Percentiles rank a stretch among this genome's conserved stretches.
Conservation (phyloP, 1,140 invertebrate species). For the Ceratosolen fusciceps region DNA sequence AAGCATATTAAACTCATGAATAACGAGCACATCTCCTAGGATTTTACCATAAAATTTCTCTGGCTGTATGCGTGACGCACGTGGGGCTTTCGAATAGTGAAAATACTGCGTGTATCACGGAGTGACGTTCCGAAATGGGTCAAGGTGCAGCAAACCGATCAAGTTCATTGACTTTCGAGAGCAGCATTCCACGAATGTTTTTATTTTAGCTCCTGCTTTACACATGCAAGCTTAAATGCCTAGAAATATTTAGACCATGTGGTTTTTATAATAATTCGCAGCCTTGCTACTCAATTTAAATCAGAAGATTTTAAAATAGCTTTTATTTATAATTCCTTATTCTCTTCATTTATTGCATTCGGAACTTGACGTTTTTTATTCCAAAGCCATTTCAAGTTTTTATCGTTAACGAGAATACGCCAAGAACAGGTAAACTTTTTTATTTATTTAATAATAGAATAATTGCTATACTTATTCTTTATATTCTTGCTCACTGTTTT, state of each 20-base stretch:
- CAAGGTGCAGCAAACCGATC: constrained; percentile 47
- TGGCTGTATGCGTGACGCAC: not conserved
- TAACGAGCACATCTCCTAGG: not conserved
- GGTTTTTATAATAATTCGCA: constrained; percentile 8
- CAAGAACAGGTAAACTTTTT: too few species aligned
- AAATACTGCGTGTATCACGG: constrained; percentile 9
- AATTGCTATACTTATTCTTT: too few species aligned
- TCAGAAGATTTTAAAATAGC: not conserved
- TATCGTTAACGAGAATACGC: not conserved
- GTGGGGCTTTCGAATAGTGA: constrained; percentile 14
- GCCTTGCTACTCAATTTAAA: not conserved
- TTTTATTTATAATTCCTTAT: constrained; percentile 15
- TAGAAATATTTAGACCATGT: not conserved
- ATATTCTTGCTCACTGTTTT: too few species aligned
- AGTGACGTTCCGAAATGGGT: constrained; percentile 40
- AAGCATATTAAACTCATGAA: not conserved
- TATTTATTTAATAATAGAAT: too few species aligned
- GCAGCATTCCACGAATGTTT: constrained; percentile 20
- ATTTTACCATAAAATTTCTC: constrained; percentile 1
- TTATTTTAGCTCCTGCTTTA: constrained; percentile 21
- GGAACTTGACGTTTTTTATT: not conserved
- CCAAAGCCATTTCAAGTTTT: not conserved
- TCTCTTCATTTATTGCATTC: not conserved
- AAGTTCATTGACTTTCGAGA: constrained; percentile 45
- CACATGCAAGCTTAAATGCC: not conserved